phyloP scores from a whole-genome alignment of 2,888 invertebrate genomes.

The Napeogenes inachia region DNA sequence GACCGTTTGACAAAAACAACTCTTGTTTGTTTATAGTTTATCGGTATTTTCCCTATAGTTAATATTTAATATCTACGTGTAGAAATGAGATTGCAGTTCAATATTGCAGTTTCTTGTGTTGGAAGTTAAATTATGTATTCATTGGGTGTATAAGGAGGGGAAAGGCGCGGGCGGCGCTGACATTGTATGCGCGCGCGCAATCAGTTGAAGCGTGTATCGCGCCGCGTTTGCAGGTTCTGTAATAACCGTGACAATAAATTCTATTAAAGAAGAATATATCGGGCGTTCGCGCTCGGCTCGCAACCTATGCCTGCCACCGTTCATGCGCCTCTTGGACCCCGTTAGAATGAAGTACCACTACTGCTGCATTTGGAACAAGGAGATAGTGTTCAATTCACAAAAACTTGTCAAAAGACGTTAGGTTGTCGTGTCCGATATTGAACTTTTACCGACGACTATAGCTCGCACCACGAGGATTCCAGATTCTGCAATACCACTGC shows the following conservation, averaged over 20 bases:
- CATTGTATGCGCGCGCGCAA: conserved; percentile 44
- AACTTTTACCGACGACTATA: conserved; percentile 62
- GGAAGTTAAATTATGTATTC: conserved; percentile 23
- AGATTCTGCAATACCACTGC: conserved; percentile 63
- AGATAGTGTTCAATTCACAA: conserved; percentile 94
- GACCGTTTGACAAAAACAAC: no score
- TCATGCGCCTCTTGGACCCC: conserved; percentile 66
- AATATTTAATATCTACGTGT: neutral
- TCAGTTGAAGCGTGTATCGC: conserved; percentile 55
- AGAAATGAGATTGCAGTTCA: conserved; percentile 16
- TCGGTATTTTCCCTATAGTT: no score
- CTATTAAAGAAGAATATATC: conserved; percentile 55
- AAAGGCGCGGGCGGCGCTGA: conserved; percentile 33
- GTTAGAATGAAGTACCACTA: conserved; percentile 85
- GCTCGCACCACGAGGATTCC: conserved; percentile 63
- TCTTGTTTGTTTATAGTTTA: no score
- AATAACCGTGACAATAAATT: conserved; percentile 73
- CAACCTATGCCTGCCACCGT: conserved; percentile 72
- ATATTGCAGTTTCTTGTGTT: conserved; percentile 13
- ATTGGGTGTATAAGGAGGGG: conserved; percentile 23
- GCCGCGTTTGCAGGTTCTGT: conserved; percentile 59
- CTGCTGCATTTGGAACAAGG: conserved; percentile 94
- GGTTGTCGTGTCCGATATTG: conserved; percentile 52
- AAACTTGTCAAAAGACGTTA: conserved; percentile 96
- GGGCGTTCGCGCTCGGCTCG: conserved; percentile 69